phyloP scores from a whole-genome alignment of 2,888 invertebrate species.

The Deladenus siricidicola region DNA sequence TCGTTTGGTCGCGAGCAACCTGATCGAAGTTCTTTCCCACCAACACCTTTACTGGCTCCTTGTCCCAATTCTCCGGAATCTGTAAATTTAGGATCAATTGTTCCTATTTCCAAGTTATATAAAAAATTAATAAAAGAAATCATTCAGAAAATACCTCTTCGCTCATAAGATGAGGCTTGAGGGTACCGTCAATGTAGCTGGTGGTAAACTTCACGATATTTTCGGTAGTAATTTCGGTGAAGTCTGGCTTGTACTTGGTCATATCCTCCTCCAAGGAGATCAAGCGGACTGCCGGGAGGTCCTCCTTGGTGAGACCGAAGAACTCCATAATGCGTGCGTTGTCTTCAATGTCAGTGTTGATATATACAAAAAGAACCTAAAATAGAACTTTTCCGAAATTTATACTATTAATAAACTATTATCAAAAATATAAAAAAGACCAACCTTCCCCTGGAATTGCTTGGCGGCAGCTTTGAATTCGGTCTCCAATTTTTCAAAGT shows the following conservation, averaged over 20 bases:
- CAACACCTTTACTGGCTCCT: constrained; percentile 77
- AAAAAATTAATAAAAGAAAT: neutral
- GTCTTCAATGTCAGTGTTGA: constrained; percentile 88
- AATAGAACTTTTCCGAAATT: neutral
- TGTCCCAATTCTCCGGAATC: constrained; percentile 92
- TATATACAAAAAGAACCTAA: constrained; percentile 78
- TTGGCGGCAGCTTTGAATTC: constrained; percentile 75
- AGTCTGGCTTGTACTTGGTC: constrained; percentile 86
- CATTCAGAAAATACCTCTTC: constrained; percentile 61
- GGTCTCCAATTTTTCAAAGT: constrained; percentile 72
- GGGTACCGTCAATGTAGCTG: constrained; percentile 78
- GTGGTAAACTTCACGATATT: constrained; percentile 72
- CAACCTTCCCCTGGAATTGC: constrained; percentile 72
- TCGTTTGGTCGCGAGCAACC: constrained; percentile 75
- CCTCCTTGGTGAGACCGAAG: constrained; percentile 92
- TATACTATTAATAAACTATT: constrained; percentile 26
- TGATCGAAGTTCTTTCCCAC: constrained; percentile 91
- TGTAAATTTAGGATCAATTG: neutral
- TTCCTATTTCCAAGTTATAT: neutral
- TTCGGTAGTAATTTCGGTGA: constrained; percentile 64
- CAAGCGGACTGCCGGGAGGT: constrained; percentile 60
- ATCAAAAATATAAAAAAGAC: constrained; percentile 44
- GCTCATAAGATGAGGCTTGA: constrained; percentile 87
- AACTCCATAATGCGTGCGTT: constrained; percentile 95
- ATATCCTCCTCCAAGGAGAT: constrained; percentile 92